A percentile compares a stretch with the other conserved stretches of the same genome.
These are phyloP conservation scores for Psephotus haematonotus DNA, from an alignment of 2,113 vertebrate species.

Conservation along the genomic window DNA sequence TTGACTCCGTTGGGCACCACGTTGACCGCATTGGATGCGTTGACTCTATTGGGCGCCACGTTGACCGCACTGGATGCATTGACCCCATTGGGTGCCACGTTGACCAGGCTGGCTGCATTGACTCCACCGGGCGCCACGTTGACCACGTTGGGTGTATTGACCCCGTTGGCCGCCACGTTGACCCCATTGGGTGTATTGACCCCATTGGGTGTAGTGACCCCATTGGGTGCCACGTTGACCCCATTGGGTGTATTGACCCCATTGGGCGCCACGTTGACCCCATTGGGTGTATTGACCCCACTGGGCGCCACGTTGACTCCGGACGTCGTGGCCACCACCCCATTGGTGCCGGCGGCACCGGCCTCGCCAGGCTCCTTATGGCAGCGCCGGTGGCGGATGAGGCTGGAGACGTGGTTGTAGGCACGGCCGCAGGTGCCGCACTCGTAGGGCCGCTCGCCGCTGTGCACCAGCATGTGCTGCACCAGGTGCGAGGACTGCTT, in stretches of 20 bases:
- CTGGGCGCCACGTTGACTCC: neutral
- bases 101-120: neutral
- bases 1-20: neutral
- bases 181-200: rapidly evolving
- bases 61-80: neutral
- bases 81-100: neutral
- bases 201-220: neutral
- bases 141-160: rapidly evolving
- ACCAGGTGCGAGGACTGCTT: conserved; percentile 76
- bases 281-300: neutral
- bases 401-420: conserved; percentile 78
- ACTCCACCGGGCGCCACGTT: rapidly evolving
- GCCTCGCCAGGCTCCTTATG: conserved; percentile 38
- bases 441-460: conserved; percentile 71
- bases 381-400: conserved; percentile 76
- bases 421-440: conserved; percentile 74
- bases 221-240: neutral
- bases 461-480: conserved; percentile 79
- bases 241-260: neutral
- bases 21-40: rapidly evolving
- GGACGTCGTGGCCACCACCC: rapidly evolving
- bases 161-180: neutral
- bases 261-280: rapidly evolving
- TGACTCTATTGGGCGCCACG: neutral
- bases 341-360: rapidly evolving